Evolutionary conservation across 2,113 vertebrate genomes (phyloP).

Genomic region (Geothlypis trichas): DNA sequence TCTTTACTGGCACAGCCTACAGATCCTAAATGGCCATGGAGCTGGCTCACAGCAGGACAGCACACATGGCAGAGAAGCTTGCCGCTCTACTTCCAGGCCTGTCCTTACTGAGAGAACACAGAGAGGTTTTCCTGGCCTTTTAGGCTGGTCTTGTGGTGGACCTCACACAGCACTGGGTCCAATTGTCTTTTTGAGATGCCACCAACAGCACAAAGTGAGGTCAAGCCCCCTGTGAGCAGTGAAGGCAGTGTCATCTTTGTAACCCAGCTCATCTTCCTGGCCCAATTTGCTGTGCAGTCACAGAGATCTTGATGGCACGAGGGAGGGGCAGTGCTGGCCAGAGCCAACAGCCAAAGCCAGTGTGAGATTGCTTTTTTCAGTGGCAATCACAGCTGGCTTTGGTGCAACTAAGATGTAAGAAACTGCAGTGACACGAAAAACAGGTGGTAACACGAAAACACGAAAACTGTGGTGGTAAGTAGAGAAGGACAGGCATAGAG

Average conservation of each 20-base stretch:
- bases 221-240: background rate
- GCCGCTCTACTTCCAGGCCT: background rate
- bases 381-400: background rate
- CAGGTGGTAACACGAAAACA: rapidly evolving
- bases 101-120: background rate
- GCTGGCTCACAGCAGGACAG: background rate
- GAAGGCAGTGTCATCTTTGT: background rate
- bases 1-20: background rate
- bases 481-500: background rate
- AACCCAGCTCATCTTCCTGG: background rate
- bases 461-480: background rate
- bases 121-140: background rate
- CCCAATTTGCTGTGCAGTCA: background rate
- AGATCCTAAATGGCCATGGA: background rate
- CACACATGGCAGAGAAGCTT: background rate
- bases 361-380: background rate
- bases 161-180: background rate
- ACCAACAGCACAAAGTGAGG: background rate
- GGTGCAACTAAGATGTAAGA: background rate
- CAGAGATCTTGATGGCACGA: background rate
- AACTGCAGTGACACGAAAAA: background rate
- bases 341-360: background rate
- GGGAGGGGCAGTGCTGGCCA: background rate
- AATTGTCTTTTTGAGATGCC: background rate
- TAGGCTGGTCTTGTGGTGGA: background rate